These are phyloP conservation scores for Amniataba percoides DNA, from an alignment of 2,797 vertebrate genomes.

Conservation along the genomic window DNA sequence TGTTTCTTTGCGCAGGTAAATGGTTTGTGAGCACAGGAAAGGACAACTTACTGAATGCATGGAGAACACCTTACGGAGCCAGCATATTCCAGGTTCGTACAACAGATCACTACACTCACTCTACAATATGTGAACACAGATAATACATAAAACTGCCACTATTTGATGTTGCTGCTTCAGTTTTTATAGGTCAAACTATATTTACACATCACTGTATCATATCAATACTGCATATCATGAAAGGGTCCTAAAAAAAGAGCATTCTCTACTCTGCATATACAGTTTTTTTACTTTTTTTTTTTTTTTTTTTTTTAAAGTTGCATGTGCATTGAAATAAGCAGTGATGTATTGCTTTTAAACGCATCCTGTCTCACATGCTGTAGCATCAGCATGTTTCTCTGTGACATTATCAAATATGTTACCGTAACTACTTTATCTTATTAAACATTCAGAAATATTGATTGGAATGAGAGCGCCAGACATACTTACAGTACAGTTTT, in stretches of 20 bases:
- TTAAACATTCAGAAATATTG: not conserved
- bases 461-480: not conserved
- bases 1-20: slow-evolving; percentile 82
- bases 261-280: not conserved
- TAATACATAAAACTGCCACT: not conserved
- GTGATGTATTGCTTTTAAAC: slow-evolving; percentile 16
- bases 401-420: slow-evolving; percentile 21
- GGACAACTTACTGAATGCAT: slow-evolving; percentile 90
- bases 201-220: not conserved
- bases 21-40: slow-evolving; percentile 92
- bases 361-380: not conserved
- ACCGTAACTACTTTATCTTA: slow-evolving; percentile 1
- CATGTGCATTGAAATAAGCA: not conserved
- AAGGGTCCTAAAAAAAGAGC: not conserved
- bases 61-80: slow-evolving; percentile 90
- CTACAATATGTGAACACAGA: not conserved
- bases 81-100: slow-evolving; percentile 89
- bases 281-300: too few relatives aligned
- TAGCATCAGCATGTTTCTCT: slow-evolving; percentile 13
- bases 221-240: not conserved
- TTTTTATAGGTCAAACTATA: not conserved
- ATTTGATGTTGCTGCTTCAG: not conserved
- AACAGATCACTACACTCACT: slow-evolving; percentile 15
- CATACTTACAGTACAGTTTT: slow-evolving; percentile 4
- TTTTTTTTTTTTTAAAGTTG: not conserved